Percentiles rank a stretch among this genome's conserved stretches.
Evolutionary conservation across 2,797 vertebrate species (phyloP).

Genomic region (Mus spretus): DNA sequence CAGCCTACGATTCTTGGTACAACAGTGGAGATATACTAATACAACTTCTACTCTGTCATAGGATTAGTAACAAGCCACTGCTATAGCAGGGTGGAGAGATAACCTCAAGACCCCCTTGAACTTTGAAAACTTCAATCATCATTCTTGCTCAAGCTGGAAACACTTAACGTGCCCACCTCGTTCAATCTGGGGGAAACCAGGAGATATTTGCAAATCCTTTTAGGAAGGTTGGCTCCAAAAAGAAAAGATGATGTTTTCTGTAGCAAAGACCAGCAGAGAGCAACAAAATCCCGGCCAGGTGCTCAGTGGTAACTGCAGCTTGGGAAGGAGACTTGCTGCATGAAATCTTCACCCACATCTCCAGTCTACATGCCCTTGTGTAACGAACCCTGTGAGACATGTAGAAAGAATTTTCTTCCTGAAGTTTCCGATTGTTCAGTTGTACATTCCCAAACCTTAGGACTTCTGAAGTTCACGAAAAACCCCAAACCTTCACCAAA

Average conservation of each 20-base stretch:
- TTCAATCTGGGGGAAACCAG: not conserved
- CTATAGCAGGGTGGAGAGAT: not conserved
- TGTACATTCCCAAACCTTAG: not conserved
- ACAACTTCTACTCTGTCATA: not conserved
- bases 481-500: not conserved
- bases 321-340: not conserved
- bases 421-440: not conserved
- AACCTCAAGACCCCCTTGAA: not conserved
- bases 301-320: not conserved
- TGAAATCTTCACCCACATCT: not conserved
- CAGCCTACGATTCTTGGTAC: not conserved
- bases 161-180: not conserved
- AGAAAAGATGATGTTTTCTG: not conserved
- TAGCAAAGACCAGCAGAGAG: not conserved
- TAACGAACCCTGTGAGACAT: not conserved
- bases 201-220: too few relatives aligned
- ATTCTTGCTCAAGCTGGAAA: not conserved
- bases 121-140: not conserved
- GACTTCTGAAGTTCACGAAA: not conserved
- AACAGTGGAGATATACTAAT: not conserved
- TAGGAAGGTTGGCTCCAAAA: not conserved
- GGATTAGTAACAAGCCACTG: not conserved
- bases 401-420: not conserved
- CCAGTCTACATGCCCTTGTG: not conserved
- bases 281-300: not conserved